phyloP scores from a whole-genome alignment of 2,797 vertebrate genomes.

The Danio jaintianensis region DNA sequence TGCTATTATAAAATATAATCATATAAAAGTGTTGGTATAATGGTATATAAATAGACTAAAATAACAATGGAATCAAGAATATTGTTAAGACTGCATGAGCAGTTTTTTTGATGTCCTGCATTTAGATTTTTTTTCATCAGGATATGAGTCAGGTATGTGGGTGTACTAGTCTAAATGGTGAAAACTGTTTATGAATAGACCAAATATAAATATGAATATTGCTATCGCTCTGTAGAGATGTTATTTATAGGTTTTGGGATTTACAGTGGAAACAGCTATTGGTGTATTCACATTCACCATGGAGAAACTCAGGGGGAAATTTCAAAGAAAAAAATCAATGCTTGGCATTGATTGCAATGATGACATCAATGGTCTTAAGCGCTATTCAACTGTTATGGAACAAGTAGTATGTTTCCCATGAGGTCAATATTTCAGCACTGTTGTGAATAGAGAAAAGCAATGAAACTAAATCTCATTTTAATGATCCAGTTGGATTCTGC shows the following conservation, averaged over 20 bases:
- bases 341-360: conserved; percentile 11
- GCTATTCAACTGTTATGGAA: not conserved
- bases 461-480: conserved; percentile 42
- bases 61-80: not conserved
- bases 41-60: too few species aligned
- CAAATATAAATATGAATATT: not conserved
- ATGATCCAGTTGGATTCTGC: conserved; percentile 16
- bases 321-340: not conserved
- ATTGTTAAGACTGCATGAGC: not conserved
- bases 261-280: not conserved
- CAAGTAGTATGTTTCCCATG: conserved; percentile 16
- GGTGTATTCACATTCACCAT: not conserved
- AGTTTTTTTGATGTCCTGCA: not conserved
- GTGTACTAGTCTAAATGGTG: conserved; percentile 61
- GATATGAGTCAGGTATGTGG: conserved; percentile 56
- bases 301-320: not conserved
- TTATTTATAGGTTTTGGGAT: conserved; percentile 73
- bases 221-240: conserved; percentile 15
- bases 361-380: conserved; percentile 32
- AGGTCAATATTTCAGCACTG: conserved; percentile 36
- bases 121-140: not conserved
- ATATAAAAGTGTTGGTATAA: not conserved
- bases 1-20: not conserved
- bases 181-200: not conserved
- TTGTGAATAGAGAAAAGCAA: conserved; percentile 16